phyloP scores from a whole-genome alignment of 2,797 vertebrate species.

The Crypturellus tataupa region DNA sequence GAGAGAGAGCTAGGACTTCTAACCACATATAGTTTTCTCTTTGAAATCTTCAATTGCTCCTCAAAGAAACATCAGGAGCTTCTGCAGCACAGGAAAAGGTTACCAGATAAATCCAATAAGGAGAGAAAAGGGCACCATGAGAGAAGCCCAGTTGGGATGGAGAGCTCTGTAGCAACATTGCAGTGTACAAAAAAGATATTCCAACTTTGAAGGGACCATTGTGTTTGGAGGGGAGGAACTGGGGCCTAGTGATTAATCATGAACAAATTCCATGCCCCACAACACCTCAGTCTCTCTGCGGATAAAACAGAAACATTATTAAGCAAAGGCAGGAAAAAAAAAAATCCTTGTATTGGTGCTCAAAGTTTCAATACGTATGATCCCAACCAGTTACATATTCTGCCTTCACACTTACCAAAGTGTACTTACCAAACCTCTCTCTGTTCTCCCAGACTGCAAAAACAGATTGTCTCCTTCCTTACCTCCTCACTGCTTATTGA shows the following conservation, averaged over 20 bases:
- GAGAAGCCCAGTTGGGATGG: not conserved
- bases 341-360: not conserved
- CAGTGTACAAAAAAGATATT: not conserved
- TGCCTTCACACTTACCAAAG: not conserved
- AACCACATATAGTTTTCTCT: not conserved
- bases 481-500: constrained; percentile 81
- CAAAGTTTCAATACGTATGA: not conserved
- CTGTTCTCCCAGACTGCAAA: not conserved
- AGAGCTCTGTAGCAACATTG: not conserved
- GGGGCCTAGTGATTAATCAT: not conserved
- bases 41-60: not conserved
- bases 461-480: not conserved
- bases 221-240: not conserved
- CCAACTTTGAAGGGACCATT: not conserved
- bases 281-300: not conserved
- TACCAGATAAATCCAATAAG: not conserved
- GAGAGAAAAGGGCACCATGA: not conserved
- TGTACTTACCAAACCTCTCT: not conserved
- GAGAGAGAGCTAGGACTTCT: not conserved
- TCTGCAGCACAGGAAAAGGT: not conserved
- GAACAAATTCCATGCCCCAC: not conserved
- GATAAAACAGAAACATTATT: not conserved
- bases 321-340: not conserved
- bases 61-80: not conserved
- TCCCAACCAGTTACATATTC: not conserved